Base-by-base conservation (phyloP, 2,113 vertebrate species). In the Andinoacara biseriatus region DNA sequence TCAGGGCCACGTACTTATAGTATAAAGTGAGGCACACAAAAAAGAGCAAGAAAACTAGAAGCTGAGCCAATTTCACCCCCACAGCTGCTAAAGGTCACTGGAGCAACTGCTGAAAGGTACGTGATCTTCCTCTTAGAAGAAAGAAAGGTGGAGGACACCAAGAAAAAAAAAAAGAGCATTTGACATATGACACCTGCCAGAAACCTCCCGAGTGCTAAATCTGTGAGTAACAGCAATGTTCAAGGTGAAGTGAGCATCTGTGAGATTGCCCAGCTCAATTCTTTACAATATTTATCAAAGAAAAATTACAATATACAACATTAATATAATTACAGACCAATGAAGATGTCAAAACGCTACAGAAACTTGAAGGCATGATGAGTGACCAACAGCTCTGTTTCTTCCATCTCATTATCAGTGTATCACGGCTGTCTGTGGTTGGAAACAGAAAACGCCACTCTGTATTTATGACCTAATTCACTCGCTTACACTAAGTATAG, bases 51-150 rank as follows among this genome's bases (percentile, higher is more conserved):
- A 69, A 77, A 90, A 72, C 38, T 1, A 52, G 57, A 87, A 81
- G 62, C 80, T 81, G 62, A 85, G 85, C 22, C 83, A 90, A 77
- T 89, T 83, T 90, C 86, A 89, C 78, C 80, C 78, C 78, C 74
- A 60, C 88, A 87, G 85, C 90, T 91, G 86, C 76, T 92, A 94
- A 95, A 95, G 94, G 91, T 95, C 94, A 94, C 84, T 24, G 26
- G 87, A 91, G 83, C 83, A 89, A 93, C 89, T 85, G 84, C 76
- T 87, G 82, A 88, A 86, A 81, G 49, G 86, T 84, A 65, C 81
- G 78, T 89, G 82, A 87, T 82, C 82, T 84, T 90, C 82, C 82
- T 80, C 86, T 90, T 91, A 76, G 91, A 85, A 80, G 85, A 89
- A 14, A 72, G 24, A 76, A 58, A 74, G 80, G 52, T 76, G 80